Base-by-base conservation (phyloP, 2,888 invertebrate genomes). In the Raillietiella orientalis region DNA sequence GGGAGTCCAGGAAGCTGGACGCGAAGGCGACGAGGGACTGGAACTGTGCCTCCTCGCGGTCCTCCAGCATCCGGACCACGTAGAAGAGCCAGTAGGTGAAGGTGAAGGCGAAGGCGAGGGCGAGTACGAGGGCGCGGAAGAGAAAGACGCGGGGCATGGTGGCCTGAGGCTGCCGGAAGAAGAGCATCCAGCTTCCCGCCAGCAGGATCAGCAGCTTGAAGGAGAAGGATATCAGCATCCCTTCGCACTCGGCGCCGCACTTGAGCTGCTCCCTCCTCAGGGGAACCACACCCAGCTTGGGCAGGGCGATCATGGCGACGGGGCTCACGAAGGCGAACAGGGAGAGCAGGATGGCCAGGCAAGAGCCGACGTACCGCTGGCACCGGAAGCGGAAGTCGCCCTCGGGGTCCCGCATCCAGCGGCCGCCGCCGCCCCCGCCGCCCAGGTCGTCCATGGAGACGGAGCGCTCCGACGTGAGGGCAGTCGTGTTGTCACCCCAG, bases 11-110 rank as follows among this genome's bases (percentile, higher is more conserved):
- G 39, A 90, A 62, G 42, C 75, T 79, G 13, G 72, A 70, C 15
- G 90, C 77, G 41, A 82, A 93, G 27, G 69, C 66, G 14, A 93
- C 84, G 40, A 90, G 53, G 13, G 69, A 66, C 43, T 71, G 69
- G 44, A 82, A 84, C 43, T 72, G 67, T 19, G 47, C 37, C 21
- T 34, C 34, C 27, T 37, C 35, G 10, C 39, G 39, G 28, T 46
- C 43, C 28, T 52, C 46, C 30, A 52, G 38, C 23, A 56, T 49
- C 48, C 90, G 75, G 26, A 90, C 84, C 38, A 77, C 66, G 45
- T 90, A 96, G 50, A 96, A 96, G 11, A 96, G 54, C 93, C 96
- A 96, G 50, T 82, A 93, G 4, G 87, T 71, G 49, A 90, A 82
- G 32, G 74, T 71, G 45, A 87, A 71, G 9, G 96, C 64, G 21